Evolutionary conservation across 64 coral and sea anemone species (phyloP).

Genomic region (Catalaphyllia jardinei): DNA sequence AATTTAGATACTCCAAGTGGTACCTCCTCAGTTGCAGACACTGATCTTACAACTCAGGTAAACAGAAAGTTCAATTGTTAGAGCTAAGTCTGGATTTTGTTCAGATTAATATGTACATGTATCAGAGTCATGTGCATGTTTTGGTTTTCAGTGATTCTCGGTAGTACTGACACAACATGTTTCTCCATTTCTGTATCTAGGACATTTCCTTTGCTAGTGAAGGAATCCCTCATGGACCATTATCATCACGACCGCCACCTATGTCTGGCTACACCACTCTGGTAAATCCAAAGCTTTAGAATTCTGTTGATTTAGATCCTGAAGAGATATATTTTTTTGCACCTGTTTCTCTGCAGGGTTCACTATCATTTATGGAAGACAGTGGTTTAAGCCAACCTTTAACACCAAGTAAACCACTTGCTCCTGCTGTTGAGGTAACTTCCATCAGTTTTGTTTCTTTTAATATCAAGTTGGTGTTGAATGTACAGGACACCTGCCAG

Average conservation of each 20-base stretch:
- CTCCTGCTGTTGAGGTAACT: constrained; percentile 41
- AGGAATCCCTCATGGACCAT: background rate
- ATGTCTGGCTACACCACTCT: constrained; percentile 12
- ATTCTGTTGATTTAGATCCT: background rate
- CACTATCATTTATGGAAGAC: constrained; percentile 58
- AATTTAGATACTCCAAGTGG: constrained; percentile 82
- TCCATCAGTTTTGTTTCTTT: background rate
- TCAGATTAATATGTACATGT: no score
- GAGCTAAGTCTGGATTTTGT: background rate
- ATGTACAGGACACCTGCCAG: no score
- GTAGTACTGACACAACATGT: background rate
- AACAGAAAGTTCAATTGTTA: background rate
- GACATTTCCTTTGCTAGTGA: constrained; percentile 30
- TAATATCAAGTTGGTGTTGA: no score
- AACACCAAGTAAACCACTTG: constrained; percentile 52
- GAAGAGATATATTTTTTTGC: background rate
- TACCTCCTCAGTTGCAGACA: constrained; percentile 77
- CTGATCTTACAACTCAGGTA: constrained; percentile 67
- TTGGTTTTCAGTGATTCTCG: background rate
- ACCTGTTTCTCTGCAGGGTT: constrained; percentile 14
- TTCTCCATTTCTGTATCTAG: constrained; percentile 10
- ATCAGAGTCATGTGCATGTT: background rate
- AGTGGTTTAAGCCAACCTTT: constrained; percentile 52
- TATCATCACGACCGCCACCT: background rate
- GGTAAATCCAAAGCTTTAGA: background rate